These are phyloP conservation scores for Sylvietta virens DNA, from an alignment of 2,113 vertebrate genomes.

Conservation along the genomic window DNA sequence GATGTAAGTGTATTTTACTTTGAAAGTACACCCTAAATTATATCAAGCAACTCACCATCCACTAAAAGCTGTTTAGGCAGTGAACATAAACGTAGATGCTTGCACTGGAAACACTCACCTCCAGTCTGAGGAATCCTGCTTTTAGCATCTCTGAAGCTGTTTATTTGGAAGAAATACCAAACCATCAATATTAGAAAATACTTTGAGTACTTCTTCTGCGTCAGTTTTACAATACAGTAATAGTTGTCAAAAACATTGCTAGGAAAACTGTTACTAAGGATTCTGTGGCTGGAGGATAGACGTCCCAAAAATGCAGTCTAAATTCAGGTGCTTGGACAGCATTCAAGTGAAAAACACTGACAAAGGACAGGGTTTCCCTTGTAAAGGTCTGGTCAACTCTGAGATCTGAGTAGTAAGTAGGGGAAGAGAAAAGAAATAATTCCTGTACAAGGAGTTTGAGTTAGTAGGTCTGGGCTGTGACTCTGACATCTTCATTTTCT, in stretches of 20 bases:
- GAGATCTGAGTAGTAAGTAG: background rate
- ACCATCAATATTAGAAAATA: background rate
- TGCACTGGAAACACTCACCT: background rate
- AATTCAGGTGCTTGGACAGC: background rate
- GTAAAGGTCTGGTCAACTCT: background rate
- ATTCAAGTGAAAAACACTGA: background rate
- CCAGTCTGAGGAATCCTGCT: background rate
- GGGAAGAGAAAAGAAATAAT: background rate
- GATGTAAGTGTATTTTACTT: background rate
- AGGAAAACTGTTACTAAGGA: background rate
- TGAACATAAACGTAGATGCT: background rate
- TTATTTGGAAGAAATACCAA: background rate
- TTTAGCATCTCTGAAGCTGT: background rate
- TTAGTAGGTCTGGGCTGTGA: background rate
- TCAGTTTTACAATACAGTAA: background rate
- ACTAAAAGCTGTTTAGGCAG: background rate
- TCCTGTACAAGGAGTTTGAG: background rate
- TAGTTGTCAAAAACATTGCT: background rate
- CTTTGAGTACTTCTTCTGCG: background rate
- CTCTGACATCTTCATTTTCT: background rate
- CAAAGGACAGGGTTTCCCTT: background rate
- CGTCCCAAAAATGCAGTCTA: background rate
- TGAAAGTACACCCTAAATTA: background rate
- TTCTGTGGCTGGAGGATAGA: background rate
- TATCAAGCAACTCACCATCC: background rate